These are phyloP conservation scores for Rhombomys opimus DNA, from an alignment of 2,113 vertebrate genomes.

Conservation along the genomic window DNA sequence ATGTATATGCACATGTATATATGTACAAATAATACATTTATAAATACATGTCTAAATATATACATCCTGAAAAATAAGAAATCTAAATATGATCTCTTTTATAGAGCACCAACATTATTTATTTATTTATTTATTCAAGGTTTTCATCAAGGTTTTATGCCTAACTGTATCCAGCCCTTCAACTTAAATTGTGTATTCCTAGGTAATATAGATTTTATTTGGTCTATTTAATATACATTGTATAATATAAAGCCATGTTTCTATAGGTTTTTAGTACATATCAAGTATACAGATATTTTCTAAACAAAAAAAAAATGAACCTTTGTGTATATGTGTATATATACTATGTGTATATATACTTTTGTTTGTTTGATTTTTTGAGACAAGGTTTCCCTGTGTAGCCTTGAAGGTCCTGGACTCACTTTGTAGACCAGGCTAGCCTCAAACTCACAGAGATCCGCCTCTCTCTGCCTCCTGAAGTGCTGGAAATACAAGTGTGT, in stretches of 20 bases:
- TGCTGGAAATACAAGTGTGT: too few species aligned
- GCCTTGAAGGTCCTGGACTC: too few species aligned
- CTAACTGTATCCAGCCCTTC: background rate
- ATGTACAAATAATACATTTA: too few species aligned
- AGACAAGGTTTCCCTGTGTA: too few species aligned
- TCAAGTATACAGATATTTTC: conserved; percentile 30
- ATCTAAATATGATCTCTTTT: background rate
- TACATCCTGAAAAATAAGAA: conserved; percentile 4
- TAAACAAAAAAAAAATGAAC: conserved; percentile 64
- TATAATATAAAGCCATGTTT: background rate
- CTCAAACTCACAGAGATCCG: too few species aligned
- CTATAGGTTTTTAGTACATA: conserved; percentile 18
- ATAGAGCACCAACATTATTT: conserved; percentile 43
- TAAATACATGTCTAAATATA: too few species aligned
- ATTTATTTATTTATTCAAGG: background rate
- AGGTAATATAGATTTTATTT: conserved; percentile 46
- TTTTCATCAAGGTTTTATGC: conserved; percentile 42
- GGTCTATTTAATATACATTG: background rate
- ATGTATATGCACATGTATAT: too few species aligned
- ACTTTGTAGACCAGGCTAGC: too few species aligned
- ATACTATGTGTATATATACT: background rate
- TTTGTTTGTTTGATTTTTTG: background rate
- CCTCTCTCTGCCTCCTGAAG: too few species aligned
- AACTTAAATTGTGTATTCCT: conserved; percentile 26
- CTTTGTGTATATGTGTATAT: background rate